Percentiles rank a stretch among this genome's conserved stretches.
These are phyloP conservation scores for Notamacropus eugenii DNA, from an alignment of 2,797 vertebrate species.

Conservation along the genomic window DNA sequence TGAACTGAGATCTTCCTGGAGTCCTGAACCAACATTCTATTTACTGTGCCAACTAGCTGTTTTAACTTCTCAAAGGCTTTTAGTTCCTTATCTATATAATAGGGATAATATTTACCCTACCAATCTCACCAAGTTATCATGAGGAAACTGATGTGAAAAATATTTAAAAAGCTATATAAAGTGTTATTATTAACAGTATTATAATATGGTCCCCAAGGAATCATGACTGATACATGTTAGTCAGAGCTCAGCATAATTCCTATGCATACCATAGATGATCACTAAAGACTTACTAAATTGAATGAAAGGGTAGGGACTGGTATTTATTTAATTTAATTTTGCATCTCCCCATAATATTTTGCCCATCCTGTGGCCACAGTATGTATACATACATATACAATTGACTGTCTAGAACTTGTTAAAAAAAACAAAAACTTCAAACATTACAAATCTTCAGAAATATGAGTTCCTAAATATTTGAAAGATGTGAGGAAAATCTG, in stretches of 20 bases:
- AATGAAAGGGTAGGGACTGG: not conserved
- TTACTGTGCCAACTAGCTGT: not conserved
- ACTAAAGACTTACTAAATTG: not conserved
- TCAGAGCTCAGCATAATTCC: not conserved
- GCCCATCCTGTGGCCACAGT: not conserved
- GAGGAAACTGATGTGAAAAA: not conserved
- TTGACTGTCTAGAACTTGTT: slow-evolving; percentile 11
- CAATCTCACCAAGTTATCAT: not conserved
- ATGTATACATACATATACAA: not conserved
- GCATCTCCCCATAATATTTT: not conserved
- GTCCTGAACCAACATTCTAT: not conserved
- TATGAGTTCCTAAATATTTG: slow-evolving; percentile 40
- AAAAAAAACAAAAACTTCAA: not conserved
- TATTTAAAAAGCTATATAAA: not conserved
- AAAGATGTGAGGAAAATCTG: slow-evolving; percentile 20
- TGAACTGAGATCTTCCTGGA: not conserved
- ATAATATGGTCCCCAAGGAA: not conserved
- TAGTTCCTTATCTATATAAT: not conserved
- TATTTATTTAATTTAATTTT: not conserved
- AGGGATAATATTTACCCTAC: not conserved
- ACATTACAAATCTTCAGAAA: slow-evolving; percentile 23
- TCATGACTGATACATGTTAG: not conserved
- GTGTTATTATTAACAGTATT: not conserved
- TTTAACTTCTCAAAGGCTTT: not conserved
- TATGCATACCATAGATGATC: not conserved